These are phyloP conservation scores for Agonum fuliginosum DNA, from an alignment of 2,888 invertebrate genomes.

Conservation along the genomic window DNA sequence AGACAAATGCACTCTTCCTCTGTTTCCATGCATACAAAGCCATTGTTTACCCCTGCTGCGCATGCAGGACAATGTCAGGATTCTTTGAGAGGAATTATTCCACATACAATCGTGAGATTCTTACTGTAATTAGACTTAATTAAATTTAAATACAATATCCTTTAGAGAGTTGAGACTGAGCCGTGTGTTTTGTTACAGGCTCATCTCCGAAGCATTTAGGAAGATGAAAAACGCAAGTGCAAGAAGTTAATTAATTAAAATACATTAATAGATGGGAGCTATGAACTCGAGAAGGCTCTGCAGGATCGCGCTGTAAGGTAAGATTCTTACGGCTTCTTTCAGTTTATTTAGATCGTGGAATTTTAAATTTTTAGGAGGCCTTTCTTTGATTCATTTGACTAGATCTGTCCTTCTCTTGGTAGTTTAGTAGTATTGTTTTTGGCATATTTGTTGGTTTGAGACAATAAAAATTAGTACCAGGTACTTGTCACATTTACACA, in stretches of 20 bases:
- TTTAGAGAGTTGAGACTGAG: constrained; percentile 9
- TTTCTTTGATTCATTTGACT: too few species aligned
- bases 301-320: constrained; percentile 18
- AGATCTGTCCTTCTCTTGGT: too few species aligned
- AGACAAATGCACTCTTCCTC: neutral
- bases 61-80: neutral
- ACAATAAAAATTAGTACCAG: too few species aligned
- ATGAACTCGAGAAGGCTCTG: constrained; percentile 35
- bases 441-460: too few species aligned
- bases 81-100: neutral
- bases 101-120: constrained; percentile 13
- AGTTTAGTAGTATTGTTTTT: too few species aligned
- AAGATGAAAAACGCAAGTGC: constrained; percentile 58
- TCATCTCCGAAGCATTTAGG: constrained; percentile 37
- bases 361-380: too few species aligned
- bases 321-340: neutral
- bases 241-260: constrained; percentile 59
- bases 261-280: constrained; percentile 35
- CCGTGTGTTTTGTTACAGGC: constrained; percentile 44
- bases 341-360: too few species aligned
- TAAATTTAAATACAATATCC: constrained; percentile 42
- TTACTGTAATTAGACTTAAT: constrained; percentile 50
- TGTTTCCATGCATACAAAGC: neutral
- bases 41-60: neutral
- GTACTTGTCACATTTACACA: too few species aligned